Evolutionary conservation across 1,140 invertebrate genomes (phyloP), one percentile per base, ranked within the genome.

Genomic region (Heliconius hewitsoni): DNA sequence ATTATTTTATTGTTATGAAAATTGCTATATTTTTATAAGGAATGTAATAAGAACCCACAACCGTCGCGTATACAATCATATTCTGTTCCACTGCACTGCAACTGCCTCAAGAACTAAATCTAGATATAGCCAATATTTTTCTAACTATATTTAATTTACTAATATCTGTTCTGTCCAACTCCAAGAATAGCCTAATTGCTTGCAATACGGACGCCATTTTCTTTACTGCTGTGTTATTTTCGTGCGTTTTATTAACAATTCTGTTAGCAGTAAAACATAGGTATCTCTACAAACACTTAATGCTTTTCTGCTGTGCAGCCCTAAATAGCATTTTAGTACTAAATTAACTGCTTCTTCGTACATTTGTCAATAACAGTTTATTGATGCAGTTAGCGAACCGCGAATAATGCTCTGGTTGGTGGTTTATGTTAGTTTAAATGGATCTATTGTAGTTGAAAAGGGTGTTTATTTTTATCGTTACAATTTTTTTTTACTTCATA

Each of bases 161-260:
- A 27, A 57, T 23, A 57, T 66, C 60, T 66, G 60, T 66, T 66
- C 27, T 9, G 5, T 66, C 60, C 27, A n/a, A 72, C 8, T 72
- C 71, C 34, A 72, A n/a, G 34, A 39, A 39, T 72, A 72, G 37
- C n/a, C 42, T 13, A 71, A 77, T n/a, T 37, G 39, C 23, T 72
- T 72, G 70, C 37, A 72, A 23, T 55, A 27, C 60, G 46, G 37
- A 37, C 3, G 52, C 37, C 30, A 37, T 46, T 80, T 76, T 46
- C 34, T 76, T 50, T 50, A 73, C 42, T 37, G 46, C 50, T 71
- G 71, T 60, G 30, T 71, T 86, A 87, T 86, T 84, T 87, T 85
- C 79, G 78, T 84, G 82, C 82, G 81, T 86, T 89, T 89, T 85
- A 89, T 87, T 86, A 87, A 88, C 85, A 82, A 86, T 82, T 82